phyloP scores from a whole-genome alignment of 2,888 invertebrate genomes.

The Ophion slaviceki region DNA sequence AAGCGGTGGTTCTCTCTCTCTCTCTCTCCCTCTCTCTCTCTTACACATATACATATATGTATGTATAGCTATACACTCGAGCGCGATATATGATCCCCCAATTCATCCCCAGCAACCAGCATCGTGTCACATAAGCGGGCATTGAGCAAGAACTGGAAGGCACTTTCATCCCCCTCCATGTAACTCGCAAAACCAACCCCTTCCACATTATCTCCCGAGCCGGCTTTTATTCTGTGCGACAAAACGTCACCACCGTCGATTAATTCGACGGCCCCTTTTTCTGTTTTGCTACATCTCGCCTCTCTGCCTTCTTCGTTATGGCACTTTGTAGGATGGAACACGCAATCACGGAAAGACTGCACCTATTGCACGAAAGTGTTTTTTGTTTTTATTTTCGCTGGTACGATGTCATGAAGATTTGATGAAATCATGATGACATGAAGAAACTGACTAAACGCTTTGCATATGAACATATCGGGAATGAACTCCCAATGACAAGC shows the following conservation, averaged over 20 bases:
- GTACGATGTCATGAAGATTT: no score
- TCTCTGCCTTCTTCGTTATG: constrained; percentile 20
- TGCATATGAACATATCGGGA: no score
- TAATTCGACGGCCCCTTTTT: constrained; percentile 71
- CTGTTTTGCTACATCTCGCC: constrained; percentile 54
- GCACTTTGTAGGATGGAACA: constrained; percentile 33
- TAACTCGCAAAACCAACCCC: constrained; percentile 28
- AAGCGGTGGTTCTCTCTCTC: constrained; percentile 43
- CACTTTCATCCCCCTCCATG: constrained; percentile 58
- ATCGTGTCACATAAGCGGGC: constrained; percentile 44
- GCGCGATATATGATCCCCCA: constrained; percentile 35
- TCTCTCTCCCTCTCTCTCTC: background rate
- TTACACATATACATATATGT: background rate
- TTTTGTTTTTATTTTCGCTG: no score
- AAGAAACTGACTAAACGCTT: no score
- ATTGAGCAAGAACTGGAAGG: constrained; percentile 47
- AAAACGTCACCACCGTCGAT: constrained; percentile 70
- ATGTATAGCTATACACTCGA: constrained; percentile 20
- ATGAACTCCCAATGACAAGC: no score
- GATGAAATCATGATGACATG: no score
- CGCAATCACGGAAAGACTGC: background rate
- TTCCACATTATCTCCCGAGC: constrained; percentile 63
- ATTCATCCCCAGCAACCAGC: constrained; percentile 45
- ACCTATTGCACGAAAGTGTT: no score
- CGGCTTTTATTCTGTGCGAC: constrained; percentile 69